Conservation (phyloP, 2,888 invertebrate species). For the Hartigia nigra region DNA sequence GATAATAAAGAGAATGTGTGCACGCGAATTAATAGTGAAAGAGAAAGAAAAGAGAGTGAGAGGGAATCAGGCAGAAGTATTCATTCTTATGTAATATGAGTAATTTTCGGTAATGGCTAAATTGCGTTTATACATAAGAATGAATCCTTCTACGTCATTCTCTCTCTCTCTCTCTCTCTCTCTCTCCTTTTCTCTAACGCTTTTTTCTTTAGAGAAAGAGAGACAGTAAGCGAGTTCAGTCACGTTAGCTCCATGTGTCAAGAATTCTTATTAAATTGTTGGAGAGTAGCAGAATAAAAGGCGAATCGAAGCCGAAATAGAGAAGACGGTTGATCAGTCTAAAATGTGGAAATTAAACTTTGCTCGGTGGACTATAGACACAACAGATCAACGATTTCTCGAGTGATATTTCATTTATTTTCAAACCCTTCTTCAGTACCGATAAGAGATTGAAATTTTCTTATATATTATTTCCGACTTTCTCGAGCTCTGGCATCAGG, state of each 20-base stretch:
- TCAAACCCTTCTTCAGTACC: neutral
- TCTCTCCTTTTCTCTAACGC: no score
- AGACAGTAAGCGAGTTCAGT: neutral
- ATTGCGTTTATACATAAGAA: no score
- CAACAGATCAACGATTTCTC: neutral
- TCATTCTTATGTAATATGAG: no score
- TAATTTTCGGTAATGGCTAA: no score
- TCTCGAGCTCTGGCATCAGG: neutral
- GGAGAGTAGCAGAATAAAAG: neutral
- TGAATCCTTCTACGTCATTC: no score
- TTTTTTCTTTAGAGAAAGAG: no score
- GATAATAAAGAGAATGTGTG: no score
- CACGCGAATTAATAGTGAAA: neutral
- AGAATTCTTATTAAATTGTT: neutral
- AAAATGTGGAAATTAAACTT: neutral
- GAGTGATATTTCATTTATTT: neutral
- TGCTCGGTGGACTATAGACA: neutral
- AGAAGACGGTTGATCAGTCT: neutral
- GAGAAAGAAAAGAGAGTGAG: neutral
- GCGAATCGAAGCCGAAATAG: neutral
- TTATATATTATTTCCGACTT: neutral
- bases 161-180: no score
- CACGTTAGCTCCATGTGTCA: neutral
- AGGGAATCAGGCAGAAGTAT: neutral
- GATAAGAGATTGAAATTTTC: neutral